Evolutionary conservation across 2,797 vertebrate genomes (phyloP).

Genomic region (Phataginus tricuspis): DNA sequence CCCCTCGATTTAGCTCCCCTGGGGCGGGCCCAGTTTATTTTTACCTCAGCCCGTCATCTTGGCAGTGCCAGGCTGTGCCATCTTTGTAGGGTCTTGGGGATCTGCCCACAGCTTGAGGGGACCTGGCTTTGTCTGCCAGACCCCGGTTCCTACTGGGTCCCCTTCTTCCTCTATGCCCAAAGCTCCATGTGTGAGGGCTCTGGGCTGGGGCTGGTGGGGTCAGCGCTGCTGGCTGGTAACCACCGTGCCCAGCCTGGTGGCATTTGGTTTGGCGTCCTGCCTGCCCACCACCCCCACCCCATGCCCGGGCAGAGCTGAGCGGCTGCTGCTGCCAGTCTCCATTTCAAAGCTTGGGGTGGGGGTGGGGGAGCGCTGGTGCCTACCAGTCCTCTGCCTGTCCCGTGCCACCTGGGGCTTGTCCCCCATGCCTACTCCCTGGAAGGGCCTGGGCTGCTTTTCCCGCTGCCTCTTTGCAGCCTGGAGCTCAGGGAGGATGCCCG

Average conservation of each 20-base stretch:
- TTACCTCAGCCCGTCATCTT: conserved; percentile 75
- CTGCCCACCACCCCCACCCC: conserved; percentile 73
- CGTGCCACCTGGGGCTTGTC: conserved; percentile 41
- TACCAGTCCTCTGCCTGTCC: conserved; percentile 33
- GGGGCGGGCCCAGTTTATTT: conserved; percentile 76
- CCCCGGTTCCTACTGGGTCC: not conserved
- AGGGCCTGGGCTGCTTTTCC: not conserved
- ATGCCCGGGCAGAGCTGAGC: conserved; percentile 70
- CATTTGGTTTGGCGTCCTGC: conserved; percentile 79
- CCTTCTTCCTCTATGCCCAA: not conserved
- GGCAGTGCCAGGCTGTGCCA: conserved; percentile 77
- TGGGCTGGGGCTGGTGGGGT: not conserved
- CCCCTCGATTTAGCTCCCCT: conserved; percentile 78
- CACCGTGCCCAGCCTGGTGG: conserved; percentile 76
- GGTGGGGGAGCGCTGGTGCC: conserved; percentile 37
- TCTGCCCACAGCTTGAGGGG: conserved; percentile 42
- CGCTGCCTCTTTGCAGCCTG: conserved; percentile 40
- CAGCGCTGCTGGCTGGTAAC: conserved; percentile 56
- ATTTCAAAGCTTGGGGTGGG: conserved; percentile 66
- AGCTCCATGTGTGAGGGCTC: not conserved
- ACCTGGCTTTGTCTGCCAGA: not conserved
- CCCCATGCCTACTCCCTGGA: not conserved
- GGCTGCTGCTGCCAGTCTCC: conserved; percentile 80
- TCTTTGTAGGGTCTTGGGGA: conserved; percentile 75
- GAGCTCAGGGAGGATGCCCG: not conserved